A percentile compares a stretch with the other conserved stretches of the same genome.
These are phyloP conservation scores for Crenuchus spilurus DNA, from an alignment of 2,797 vertebrate genomes.

Conservation along the genomic window DNA sequence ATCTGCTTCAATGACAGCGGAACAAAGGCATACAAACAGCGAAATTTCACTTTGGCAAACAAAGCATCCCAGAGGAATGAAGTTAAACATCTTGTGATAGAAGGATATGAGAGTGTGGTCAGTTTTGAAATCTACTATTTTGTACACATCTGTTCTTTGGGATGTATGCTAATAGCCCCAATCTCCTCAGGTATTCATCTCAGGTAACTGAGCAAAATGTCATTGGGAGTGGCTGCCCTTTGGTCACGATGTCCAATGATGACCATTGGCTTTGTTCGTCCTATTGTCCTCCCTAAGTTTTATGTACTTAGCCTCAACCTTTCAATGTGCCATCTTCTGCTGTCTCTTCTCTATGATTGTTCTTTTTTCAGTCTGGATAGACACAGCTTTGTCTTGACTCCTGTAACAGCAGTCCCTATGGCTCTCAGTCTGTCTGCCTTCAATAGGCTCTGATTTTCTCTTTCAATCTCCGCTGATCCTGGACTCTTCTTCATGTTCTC, in stretches of 20 bases:
- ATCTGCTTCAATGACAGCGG: slow-evolving; percentile 30
- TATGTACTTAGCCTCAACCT: background rate
- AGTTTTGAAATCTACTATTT: background rate
- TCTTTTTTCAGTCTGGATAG: background rate
- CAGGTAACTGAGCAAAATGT: background rate
- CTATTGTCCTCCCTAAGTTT: background rate
- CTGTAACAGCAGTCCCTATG: background rate
- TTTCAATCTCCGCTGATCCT: background rate
- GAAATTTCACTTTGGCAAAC: slow-evolving; percentile 32
- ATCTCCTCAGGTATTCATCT: background rate
- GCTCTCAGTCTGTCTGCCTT: background rate
- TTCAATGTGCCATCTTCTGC: background rate
- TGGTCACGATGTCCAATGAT: background rate
- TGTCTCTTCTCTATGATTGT: background rate
- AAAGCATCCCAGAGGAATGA: slow-evolving; percentile 2
- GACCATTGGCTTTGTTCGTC: background rate
- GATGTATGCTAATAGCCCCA: background rate
- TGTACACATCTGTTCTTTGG: background rate
- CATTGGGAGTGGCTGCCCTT: background rate
- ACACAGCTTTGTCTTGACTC: background rate
- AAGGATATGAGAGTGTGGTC: background rate
- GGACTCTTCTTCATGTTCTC: slow-evolving; percentile 12
- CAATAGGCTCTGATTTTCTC: slow-evolving; percentile 1
- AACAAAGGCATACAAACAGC: slow-evolving; percentile 22
- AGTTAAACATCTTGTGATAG: slow-evolving; percentile 6